These are phyloP conservation scores for Phyllostomus discolor DNA, from an alignment of 2,113 vertebrate species.

Conservation along the genomic window DNA sequence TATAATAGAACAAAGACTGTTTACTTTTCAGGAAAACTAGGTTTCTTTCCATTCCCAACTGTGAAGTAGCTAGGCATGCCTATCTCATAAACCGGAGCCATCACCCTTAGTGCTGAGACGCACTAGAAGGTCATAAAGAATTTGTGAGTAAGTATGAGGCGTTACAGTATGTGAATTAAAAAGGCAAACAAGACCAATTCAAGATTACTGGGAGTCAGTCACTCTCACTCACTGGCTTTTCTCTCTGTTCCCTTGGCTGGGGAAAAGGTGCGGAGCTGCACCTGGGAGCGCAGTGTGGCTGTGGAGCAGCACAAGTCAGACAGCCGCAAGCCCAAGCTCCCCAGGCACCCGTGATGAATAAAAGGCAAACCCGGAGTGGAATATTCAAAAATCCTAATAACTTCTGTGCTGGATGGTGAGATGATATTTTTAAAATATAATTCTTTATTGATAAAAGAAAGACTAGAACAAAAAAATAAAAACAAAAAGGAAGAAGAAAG, in stretches of 20 bases:
- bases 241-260: background rate
- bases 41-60: background rate
- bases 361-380: background rate
- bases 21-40: slow-evolving; percentile 1
- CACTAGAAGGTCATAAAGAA: background rate
- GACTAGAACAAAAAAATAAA: background rate
- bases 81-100: background rate
- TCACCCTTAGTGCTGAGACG: background rate
- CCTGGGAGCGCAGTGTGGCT: background rate
- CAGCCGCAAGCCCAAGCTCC: background rate
- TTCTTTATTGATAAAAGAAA: background rate
- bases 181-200: background rate
- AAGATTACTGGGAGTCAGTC: background rate
- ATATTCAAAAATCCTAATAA: background rate
- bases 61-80: background rate
- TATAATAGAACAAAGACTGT: background rate
- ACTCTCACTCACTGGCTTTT: background rate
- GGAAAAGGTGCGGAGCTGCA: background rate
- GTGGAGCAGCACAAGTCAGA: background rate
- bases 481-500: background rate
- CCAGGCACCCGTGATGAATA: background rate
- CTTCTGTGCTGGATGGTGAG: background rate
- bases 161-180: background rate
- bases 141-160: background rate
- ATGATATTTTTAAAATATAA: background rate